phyloP scores from a whole-genome alignment of 2,113 vertebrate genomes.

The Engraulis encrasicolus region DNA sequence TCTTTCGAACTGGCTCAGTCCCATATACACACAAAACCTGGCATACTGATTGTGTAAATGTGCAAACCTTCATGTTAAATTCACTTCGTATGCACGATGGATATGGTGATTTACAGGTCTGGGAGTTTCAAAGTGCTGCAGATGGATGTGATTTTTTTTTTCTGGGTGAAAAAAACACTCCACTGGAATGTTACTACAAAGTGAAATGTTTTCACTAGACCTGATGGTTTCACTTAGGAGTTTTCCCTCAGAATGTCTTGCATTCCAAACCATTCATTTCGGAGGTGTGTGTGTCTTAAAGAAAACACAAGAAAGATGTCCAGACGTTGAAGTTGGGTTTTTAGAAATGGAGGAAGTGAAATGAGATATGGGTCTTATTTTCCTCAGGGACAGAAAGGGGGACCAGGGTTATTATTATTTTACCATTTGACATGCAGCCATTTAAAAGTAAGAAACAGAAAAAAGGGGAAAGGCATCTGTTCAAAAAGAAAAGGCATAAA shows the following conservation, averaged over 20 bases:
- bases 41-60: no score
- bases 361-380: background rate
- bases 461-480: no score
- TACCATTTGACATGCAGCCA: background rate
- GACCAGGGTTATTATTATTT: background rate
- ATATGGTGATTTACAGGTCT: background rate
- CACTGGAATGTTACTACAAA: slow-evolving; percentile 1
- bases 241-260: slow-evolving; percentile 62
- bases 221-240: slow-evolving; percentile 25
- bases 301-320: background rate
- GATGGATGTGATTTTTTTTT: background rate
- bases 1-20: no score
- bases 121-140: background rate
- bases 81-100: background rate
- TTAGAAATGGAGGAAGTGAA: background rate
- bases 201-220: background rate
- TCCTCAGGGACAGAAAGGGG: background rate
- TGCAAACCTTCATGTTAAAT: no score
- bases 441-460: no score
- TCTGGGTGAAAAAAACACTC: no score
- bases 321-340: background rate
- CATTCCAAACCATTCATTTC: slow-evolving; percentile 53
- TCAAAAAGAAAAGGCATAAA: background rate
- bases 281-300: background rate
- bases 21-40: no score